A percentile compares a stretch with the other conserved stretches of the same genome.
Evolutionary conservation across 2,888 invertebrate genomes (phyloP).

Genomic region (Ryuthela nishihirai): DNA sequence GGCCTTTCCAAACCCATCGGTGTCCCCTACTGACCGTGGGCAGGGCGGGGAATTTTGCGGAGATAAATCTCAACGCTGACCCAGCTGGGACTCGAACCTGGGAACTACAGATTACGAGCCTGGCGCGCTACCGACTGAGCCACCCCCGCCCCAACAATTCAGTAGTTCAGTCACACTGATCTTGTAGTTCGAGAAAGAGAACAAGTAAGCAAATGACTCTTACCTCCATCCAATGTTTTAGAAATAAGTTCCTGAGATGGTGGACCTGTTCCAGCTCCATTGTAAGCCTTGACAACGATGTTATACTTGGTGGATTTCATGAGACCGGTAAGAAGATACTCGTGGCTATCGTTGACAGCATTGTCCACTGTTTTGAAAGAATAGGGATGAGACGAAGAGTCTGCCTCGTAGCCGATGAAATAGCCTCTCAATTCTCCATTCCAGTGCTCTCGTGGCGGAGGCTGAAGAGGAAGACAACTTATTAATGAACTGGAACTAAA

Average conservation of each 20-base stretch:
- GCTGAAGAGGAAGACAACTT: conserved; percentile 12
- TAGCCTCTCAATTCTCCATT: conserved; percentile 43
- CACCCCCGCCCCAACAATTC: no score
- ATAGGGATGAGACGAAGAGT: conserved; percentile 28
- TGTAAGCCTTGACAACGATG: conserved; percentile 43
- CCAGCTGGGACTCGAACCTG: no score
- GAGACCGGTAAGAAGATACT: conserved; percentile 38
- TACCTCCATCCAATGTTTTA: conserved; percentile 42
- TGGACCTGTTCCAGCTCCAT: conserved; percentile 43
- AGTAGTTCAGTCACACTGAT: no score
- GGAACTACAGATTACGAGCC: no score
- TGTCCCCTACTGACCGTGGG: no score
- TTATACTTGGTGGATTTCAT: conserved; percentile 41
- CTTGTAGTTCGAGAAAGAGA: no score
- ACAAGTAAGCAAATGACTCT: no score
- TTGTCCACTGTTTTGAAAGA: conserved; percentile 41
- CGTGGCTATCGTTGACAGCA: conserved; percentile 27
- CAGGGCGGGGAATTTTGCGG: no score
- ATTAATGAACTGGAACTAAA: no score
- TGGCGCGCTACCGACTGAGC: no score
- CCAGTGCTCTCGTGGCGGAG: conserved; percentile 42
- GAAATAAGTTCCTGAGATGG: conserved; percentile 41
- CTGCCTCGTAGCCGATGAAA: conserved; percentile 41
- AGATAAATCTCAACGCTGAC: no score
- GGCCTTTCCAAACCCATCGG: no score